Conservation (phyloP, 2,797 vertebrate species). For the Leucoraja ocellata region DNA sequence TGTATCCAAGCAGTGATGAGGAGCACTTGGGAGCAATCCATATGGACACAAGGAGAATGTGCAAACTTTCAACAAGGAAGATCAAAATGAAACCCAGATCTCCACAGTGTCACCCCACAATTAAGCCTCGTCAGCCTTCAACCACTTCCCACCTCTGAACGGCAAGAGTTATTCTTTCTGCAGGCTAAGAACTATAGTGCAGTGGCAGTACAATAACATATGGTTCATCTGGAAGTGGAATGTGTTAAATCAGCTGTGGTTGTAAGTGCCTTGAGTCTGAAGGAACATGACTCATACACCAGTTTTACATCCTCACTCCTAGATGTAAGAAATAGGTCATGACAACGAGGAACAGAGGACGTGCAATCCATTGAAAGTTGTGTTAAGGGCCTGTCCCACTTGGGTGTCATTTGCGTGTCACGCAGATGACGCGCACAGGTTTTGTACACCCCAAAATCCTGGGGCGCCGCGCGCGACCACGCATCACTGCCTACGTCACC, state of each 20-base stretch:
- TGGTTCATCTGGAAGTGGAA: neutral
- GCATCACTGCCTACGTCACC: too few species aligned
- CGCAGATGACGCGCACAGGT: too few species aligned
- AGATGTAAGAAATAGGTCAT: neutral
- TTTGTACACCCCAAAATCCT: too few species aligned
- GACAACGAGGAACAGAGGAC: neutral
- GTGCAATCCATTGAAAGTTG: neutral
- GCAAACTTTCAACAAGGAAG: too few species aligned
- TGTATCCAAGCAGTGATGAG: too few species aligned
- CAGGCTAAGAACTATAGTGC: neutral
- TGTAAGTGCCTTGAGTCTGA: slow-evolving; percentile 5
- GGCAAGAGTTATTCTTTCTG: neutral
- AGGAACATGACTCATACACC: neutral
- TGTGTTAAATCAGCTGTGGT: slow-evolving; percentile 7
- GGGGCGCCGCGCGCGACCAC: too few species aligned
- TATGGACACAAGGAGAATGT: too few species aligned
- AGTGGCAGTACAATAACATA: neutral
- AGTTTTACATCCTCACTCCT: neutral
- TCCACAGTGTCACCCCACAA: neutral
- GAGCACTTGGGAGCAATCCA: too few species aligned
- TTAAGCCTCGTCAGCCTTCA: neutral
- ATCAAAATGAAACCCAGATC: too few species aligned
- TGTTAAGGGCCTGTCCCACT: neutral
- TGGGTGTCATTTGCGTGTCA: too few species aligned
- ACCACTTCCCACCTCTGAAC: neutral